These are phyloP conservation scores for Pocillopora grandis DNA, from an alignment of 92 coral and sea anemone genomes.

Conservation along the genomic window DNA sequence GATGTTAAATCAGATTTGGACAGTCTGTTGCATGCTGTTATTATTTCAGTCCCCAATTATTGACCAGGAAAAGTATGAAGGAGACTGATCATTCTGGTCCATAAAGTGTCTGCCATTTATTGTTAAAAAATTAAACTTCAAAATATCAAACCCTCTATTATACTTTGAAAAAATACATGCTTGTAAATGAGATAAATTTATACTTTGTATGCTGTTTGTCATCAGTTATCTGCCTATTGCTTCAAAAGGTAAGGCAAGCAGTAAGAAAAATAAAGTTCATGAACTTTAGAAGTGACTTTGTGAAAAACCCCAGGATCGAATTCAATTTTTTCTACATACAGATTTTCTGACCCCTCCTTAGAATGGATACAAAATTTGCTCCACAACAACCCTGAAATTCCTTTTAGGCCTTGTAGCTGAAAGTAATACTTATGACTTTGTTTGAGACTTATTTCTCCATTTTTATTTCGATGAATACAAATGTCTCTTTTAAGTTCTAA, in stretches of 20 bases:
- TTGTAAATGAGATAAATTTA: background rate
- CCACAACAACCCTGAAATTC: constrained; percentile 28
- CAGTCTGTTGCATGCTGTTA: too few species aligned
- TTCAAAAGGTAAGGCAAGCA: constrained; percentile 25
- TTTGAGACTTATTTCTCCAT: constrained; percentile 27
- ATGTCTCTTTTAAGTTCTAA: constrained; percentile 32
- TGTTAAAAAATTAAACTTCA: constrained; percentile 6
- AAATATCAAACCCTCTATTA: background rate
- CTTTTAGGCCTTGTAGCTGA: constrained; percentile 34
- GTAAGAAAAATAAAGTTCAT: constrained; percentile 35
- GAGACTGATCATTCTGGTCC: constrained; percentile 15
- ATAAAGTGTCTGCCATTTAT: background rate
- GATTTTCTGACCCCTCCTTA: constrained; percentile 38
- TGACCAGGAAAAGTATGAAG: constrained; percentile 38
- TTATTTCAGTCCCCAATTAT: constrained; percentile 29
- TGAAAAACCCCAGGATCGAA: constrained; percentile 23
- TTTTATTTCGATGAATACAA: constrained; percentile 17
- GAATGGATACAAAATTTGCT: constrained; percentile 32
- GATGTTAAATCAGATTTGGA: too few species aligned
- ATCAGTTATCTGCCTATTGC: constrained; percentile 18
- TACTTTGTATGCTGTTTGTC: constrained; percentile 14
- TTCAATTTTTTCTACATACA: constrained; percentile 25
- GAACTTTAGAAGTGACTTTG: constrained; percentile 15
- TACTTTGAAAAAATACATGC: constrained; percentile 4
- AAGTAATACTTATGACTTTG: constrained; percentile 23